Evolutionary conservation across 2,797 vertebrate species (phyloP), one percentile per base, ranked within the genome.

Genomic region (Anguilla obscura): DNA sequence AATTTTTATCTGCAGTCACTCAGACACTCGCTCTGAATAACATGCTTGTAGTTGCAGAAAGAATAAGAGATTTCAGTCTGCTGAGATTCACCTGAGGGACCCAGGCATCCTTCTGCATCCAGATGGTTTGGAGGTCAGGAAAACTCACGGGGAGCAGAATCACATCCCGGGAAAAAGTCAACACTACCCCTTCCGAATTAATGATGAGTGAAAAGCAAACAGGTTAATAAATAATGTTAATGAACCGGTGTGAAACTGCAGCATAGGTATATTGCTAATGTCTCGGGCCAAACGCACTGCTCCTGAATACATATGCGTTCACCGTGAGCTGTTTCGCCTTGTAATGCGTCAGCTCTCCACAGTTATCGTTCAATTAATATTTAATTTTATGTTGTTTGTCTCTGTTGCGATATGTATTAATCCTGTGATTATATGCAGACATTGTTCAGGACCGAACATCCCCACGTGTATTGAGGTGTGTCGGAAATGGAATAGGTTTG

Each of bases 41-140:
- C 40, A 50, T 48, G 79, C 79, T 82, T 82, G 50, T 48, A 82
- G 71, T 76, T 14, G 71, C 71, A 40, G 79, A 50, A 48, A 80
- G 36, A 80, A 80, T 80, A 82, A n/a, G 6, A 50, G 5, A 82
- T 82, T n/a, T 82, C 40, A n/a, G 79, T 82, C 79, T 82, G 79
- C 18, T n/a, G 79, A 50, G 40, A 82, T 48, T 50, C 36, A 82
- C 79, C 79, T 82, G 21, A n/a, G 79, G 79, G 79, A 82, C 21
- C 36, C 79, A 50, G 8, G 36, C 45, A 50, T 82, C 79, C 79
- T 82, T 82, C 79, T 82, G 21, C 21, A 48, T 82, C 79, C 79
- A 82, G 79, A 82, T 82, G 79, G 79, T 82, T 82, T 82, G 40
- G 79, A 82, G 79, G 79, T 82, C 79, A 82, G 18, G 40, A 48